phyloP scores from a whole-genome alignment of 2,113 vertebrate species.

The Ginglymostoma cirratum region DNA sequence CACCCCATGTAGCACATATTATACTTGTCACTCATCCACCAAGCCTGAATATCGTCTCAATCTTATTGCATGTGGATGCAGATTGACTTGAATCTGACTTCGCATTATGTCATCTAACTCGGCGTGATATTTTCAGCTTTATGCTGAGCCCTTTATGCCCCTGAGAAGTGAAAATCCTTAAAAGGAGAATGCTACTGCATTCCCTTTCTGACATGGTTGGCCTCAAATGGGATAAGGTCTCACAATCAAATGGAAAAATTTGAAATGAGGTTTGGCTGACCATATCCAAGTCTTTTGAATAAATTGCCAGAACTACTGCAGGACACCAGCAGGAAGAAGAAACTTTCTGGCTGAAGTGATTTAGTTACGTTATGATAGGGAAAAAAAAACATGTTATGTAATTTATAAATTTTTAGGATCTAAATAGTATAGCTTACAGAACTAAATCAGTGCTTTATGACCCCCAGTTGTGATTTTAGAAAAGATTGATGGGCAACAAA shows the following conservation, averaged over 20 bases:
- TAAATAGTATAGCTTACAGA: conserved; percentile 49
- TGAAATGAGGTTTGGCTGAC: not conserved
- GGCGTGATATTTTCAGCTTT: not conserved
- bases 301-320: not conserved
- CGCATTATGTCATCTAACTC: not conserved
- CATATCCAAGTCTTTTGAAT: not conserved
- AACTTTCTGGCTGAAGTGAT: not conserved
- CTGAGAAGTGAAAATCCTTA: not conserved
- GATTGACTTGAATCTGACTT: too few relatives aligned
- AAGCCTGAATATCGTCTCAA: too few relatives aligned
- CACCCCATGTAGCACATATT: too few relatives aligned
- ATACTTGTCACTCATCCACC: too few relatives aligned
- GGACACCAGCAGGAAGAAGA: not conserved
- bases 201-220: not conserved
- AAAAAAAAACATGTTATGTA: conserved; percentile 34
- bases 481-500: not conserved
- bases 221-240: not conserved
- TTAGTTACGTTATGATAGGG: not conserved
- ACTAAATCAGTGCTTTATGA: conserved; percentile 43
- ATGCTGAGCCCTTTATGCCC: not conserved
- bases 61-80: too few relatives aligned
- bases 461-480: not conserved
- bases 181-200: not conserved
- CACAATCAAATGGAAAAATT: not conserved
- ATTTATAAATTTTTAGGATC: conserved; percentile 45